These are phyloP conservation scores for Seriola rivoliana DNA, from an alignment of 2,113 vertebrate species.

Conservation along the genomic window DNA sequence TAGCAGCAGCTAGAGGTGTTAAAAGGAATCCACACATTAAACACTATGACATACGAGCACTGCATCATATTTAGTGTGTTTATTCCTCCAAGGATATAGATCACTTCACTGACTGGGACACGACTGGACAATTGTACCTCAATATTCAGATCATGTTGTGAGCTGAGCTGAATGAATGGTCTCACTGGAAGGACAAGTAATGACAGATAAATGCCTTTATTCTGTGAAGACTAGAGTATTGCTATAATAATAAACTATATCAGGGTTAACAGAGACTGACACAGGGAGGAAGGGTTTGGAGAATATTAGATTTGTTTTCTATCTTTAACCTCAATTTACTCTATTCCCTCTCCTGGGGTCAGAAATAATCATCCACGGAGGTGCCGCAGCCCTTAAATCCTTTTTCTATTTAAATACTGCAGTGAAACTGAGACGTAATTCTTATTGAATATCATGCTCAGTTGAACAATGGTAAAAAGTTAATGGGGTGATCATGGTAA, in stretches of 20 bases:
- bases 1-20: conserved; percentile 17
- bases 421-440: conserved; percentile 9
- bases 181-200: conserved; percentile 29
- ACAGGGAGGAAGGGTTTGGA: conserved; percentile 8
- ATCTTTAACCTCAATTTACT: conserved; percentile 40
- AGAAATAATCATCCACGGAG: conserved; percentile 11
- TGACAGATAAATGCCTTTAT: conserved; percentile 32
- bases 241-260: conserved; percentile 22
- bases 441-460: not conserved
- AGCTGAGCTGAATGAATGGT: conserved; percentile 14
- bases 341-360: conserved; percentile 22
- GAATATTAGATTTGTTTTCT: conserved; percentile 53
- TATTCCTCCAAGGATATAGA: conserved; percentile 2
- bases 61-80: conserved; percentile 19
- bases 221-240: conserved; percentile 19
- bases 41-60: conserved; percentile 15
- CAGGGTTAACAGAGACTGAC: conserved; percentile 38
- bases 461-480: conserved; percentile 28
- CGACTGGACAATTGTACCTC: conserved; percentile 2
- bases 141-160: conserved; percentile 26
- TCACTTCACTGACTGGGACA: not conserved
- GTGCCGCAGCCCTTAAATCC: conserved; percentile 15
- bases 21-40: conserved; percentile 43
- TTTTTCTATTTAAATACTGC: conserved; percentile 9
- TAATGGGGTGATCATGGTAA: conserved; percentile 1